Evolutionary conservation across 2,113 vertebrate genomes (phyloP).

Genomic region (Bettongia penicillata): DNA sequence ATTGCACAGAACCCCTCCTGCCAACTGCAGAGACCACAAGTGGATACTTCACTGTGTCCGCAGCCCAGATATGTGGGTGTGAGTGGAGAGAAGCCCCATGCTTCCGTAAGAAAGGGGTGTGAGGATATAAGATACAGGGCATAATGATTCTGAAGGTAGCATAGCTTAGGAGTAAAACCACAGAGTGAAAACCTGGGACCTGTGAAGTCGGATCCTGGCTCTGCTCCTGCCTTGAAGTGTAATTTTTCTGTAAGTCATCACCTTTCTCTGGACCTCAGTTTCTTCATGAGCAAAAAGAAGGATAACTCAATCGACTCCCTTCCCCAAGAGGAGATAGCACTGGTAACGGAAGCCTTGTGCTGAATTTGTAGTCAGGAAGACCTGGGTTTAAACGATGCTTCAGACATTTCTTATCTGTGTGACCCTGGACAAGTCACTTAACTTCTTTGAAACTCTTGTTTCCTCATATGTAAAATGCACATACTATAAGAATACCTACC

Average conservation of each 20-base stretch:
- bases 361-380: background rate
- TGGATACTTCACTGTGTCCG: background rate
- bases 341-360: background rate
- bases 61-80: background rate
- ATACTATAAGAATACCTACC: background rate
- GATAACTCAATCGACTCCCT: background rate
- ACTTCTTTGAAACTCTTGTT: background rate
- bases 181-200: background rate
- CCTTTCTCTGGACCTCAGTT: slow-evolving; percentile 6
- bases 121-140: background rate
- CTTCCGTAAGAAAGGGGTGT: background rate
- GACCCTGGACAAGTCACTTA: background rate
- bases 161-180: background rate
- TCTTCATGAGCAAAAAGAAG: slow-evolving; percentile 28
- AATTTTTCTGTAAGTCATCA: background rate
- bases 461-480: background rate
- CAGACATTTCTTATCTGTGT: background rate
- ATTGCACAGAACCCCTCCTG: slow-evolving; percentile 54
- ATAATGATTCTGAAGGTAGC: background rate
- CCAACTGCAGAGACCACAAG: slow-evolving; percentile 39
- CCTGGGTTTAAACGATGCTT: background rate
- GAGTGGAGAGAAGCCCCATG: background rate
- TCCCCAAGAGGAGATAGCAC: background rate
- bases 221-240: background rate
- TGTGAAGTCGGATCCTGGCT: background rate